phyloP scores from a whole-genome alignment of 2,888 invertebrate species.

The Quadriops clusia region DNA sequence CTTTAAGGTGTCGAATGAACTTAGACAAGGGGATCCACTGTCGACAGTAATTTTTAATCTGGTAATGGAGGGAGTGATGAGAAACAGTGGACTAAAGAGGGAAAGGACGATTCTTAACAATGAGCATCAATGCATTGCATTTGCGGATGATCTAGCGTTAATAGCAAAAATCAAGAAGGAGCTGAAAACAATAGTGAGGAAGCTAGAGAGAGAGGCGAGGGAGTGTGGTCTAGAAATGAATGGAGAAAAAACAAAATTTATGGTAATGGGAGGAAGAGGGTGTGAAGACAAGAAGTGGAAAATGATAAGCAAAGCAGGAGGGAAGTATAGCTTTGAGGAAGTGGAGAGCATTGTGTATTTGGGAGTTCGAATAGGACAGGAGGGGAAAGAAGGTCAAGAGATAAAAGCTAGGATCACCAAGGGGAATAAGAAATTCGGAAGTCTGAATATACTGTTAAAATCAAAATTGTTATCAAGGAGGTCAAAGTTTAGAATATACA shows the following conservation, averaged over 20 bases:
- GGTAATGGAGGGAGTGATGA: too few relatives aligned
- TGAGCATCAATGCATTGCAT: conserved; percentile 7
- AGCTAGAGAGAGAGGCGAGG: conserved; percentile 7
- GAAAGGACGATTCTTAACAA: too few relatives aligned
- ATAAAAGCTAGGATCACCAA: conserved; percentile 7
- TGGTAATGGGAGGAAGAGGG: conserved; percentile 6
- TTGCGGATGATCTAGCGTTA: conserved; percentile 6
- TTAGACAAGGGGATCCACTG: too few relatives aligned
- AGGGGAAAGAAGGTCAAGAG: conserved; percentile 6
- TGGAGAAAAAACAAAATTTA: conserved; percentile 8
- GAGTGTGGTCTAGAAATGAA: conserved; percentile 6
- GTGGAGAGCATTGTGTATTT: conserved; percentile 6
- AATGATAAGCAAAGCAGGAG: conserved; percentile 2
- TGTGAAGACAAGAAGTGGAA: conserved; percentile 5
- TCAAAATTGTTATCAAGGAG: too few relatives aligned
- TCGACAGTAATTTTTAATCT: too few relatives aligned
- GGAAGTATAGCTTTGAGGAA: conserved; percentile 7
- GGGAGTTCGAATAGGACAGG: conserved; percentile 5
- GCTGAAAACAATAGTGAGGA: conserved; percentile 7
- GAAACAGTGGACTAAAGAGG: too few relatives aligned
- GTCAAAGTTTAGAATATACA: conserved; percentile 5
- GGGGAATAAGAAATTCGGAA: conserved; percentile 6
- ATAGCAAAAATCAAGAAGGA: conserved; percentile 8
- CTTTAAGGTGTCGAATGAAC: too few relatives aligned
- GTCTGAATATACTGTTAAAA: conserved; percentile 1